Base-by-base conservation (phyloP, 2,113 vertebrate species). In the Echinops telfairi region DNA sequence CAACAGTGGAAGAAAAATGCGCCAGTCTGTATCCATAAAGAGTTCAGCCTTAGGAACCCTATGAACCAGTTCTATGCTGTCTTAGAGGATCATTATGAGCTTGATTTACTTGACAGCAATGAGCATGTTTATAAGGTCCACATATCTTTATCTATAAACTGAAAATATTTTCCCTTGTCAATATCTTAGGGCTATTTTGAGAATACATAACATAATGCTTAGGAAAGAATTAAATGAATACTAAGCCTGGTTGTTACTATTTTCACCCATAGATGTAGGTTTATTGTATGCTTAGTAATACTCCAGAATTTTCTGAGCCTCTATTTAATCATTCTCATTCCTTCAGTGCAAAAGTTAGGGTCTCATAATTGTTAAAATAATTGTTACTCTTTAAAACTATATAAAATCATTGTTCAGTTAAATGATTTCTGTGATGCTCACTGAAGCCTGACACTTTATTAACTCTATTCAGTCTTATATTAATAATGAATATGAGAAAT, bases 291-390 rank as follows among this genome's bases (percentile, higher is more conserved):
- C 40, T 85, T 95, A 88, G 43, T 86, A n/a, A 58, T 68, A 86
- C 38, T 40, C 78, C 15, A 53, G 31, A 57, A 64, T 83, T 84
- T 78, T 83, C 38, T 90, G 60, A 33, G 36, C 86, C 38, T 86
- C 38, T 95, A 43, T 88, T 82, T 89, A 90, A 96, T 86, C 91
- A 57, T 83, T 94, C 79, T 90, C 38, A 68, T 90, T 64, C 27
- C 17, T 40, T 84, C 58, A 83, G n/a, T 76, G 5, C 83, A 88
- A 92, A 92, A 83, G 47, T 95, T 94, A 91, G 83, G 25, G 86
- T 94, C 77, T 86, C 86, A 83, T 89, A 91, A 94, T 89, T 95
- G 77, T 96, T 95, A 83, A 83, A 79, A 77, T 83, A 92, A 81
- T 88, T 88, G 33, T 77, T 90, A 66, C 83, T 90, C 88, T 90